Conservation (phyloP, 2,888 invertebrate species). For the Dasypogon diadema region DNA sequence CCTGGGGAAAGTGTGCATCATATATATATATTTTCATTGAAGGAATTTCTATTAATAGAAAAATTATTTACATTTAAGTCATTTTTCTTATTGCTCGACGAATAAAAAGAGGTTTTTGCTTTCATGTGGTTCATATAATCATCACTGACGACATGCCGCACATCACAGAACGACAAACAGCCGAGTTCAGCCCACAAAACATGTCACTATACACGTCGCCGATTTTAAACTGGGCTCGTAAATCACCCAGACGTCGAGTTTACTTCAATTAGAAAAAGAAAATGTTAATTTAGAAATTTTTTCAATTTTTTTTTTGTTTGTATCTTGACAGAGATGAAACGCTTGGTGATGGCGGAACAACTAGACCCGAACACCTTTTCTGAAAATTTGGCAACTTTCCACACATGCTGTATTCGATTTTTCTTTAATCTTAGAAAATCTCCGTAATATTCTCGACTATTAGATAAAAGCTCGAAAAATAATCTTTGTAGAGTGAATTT, state of each 20-base stretch:
- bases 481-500: neutral
- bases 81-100: neutral
- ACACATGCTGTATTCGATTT: slow-evolving; percentile 1
- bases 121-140: slow-evolving; percentile 43
- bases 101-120: neutral
- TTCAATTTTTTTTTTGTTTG: neutral
- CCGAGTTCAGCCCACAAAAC: slow-evolving; percentile 24
- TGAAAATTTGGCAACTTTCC: slow-evolving; percentile 42
- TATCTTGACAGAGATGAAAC: slow-evolving; percentile 32
- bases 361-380: slow-evolving; percentile 16
- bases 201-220: slow-evolving; percentile 31
- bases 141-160: slow-evolving; percentile 31
- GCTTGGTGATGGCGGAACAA: slow-evolving; percentile 10
- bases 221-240: slow-evolving; percentile 2
- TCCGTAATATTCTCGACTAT: neutral
- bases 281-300: slow-evolving; percentile 1
- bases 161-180: neutral
- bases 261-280: slow-evolving; percentile 43
- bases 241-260: slow-evolving; percentile 40
- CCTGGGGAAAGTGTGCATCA: neutral
- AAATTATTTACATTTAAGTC: neutral
- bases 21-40: neutral
- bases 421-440: slow-evolving; percentile 36
- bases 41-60: neutral
- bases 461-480: neutral